Evolutionary conservation across 2,797 vertebrate species (phyloP), one percentile per base, ranked within the genome.

Genomic region (Poeciliopsis gracilis): DNA sequence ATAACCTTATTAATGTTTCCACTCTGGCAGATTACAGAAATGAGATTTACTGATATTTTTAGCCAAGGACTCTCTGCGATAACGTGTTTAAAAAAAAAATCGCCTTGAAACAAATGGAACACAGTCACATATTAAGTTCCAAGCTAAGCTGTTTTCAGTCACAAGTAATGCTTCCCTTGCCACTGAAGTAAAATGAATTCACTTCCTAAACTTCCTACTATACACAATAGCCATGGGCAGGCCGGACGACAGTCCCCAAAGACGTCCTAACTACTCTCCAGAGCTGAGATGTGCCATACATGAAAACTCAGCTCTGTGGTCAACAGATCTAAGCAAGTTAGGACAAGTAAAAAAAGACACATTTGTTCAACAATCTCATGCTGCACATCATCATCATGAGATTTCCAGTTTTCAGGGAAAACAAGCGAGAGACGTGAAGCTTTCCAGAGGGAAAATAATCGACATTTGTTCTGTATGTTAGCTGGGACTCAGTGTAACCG

Each of bases 131-230:
- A 80, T 55, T 28, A 13, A 49, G 30, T 49, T 76, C 33, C 23
- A 82, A 18, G 12, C 51, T 38, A 8, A 30, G 46, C 81, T 90
- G 83, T 82, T 89, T 86, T 87, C 75, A 72, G 82, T 72, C 76
- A 80, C 81, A 89, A 85, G 84, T 72, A 90, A 88, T 59, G 79
- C 74, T 84, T 38, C 73, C 77, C 78, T 49, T 79, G 82, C 36
- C 53, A 79, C 59, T 80, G 73, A 87, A 87, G 89, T 86, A 71
- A 89, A 90, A 81, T 90, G 78, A 94, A 91, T 88, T 93, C 90
- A 93, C 91, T 94, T 94, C 94, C 94, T 88, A 86, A 90, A 90
- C 92, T 93, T 95, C 93, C 93, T 92, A 88, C 55, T 36, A 75
- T n/a, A 92, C 91, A 94, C 92, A 95, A 94, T 94, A 80, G 92